Conservation (phyloP, 2,888 invertebrate genomes). For the Blomia tropicalis region DNA sequence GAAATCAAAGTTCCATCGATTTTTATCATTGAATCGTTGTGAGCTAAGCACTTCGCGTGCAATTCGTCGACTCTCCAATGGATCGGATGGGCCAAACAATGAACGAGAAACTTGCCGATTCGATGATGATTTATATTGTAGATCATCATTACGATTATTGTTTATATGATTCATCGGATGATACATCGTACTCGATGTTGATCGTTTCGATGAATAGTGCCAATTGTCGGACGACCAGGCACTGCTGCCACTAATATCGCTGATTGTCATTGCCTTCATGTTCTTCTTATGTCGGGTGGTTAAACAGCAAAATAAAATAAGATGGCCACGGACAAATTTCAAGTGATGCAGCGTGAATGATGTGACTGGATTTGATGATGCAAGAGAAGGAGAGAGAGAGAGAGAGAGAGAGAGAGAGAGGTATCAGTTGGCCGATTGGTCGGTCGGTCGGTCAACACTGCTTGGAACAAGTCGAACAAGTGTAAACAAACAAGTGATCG, state of each 20-base stretch:
- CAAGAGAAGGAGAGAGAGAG: background rate
- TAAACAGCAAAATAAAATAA: too few relatives aligned
- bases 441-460: too few relatives aligned
- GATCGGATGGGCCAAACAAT: slow-evolving; percentile 25
- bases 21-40: background rate
- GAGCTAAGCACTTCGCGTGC: slow-evolving; percentile 11
- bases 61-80: slow-evolving; percentile 12
- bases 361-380: background rate
- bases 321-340: too few relatives aligned
- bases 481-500: too few relatives aligned
- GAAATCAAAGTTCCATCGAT: slow-evolving; percentile 29
- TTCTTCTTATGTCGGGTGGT: too few relatives aligned
- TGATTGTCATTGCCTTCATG: slow-evolving; percentile 3
- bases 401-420: background rate
- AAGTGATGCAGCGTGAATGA: background rate
- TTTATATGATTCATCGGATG: background rate
- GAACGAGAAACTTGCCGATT: slow-evolving; percentile 12
- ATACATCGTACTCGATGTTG: background rate
- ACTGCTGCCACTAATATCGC: background rate
- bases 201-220: background rate
- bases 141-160: background rate
- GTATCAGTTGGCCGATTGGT: too few relatives aligned
- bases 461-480: too few relatives aligned
- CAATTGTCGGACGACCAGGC: background rate
- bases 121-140: background rate